Base-by-base conservation (phyloP, 1,140 invertebrate species). In the Pseudachorutes palmiensis region DNA sequence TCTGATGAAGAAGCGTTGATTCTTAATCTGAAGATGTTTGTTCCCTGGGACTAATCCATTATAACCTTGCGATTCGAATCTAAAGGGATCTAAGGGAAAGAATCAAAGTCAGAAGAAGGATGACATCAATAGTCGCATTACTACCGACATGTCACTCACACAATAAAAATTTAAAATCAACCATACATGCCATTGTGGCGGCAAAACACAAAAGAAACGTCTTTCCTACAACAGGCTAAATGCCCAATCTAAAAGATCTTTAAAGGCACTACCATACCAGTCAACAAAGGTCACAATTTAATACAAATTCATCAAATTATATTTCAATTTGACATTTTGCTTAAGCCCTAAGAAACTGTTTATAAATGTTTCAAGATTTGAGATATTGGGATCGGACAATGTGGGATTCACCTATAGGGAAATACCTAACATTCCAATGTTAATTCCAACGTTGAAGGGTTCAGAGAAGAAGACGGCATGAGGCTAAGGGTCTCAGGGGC, bases 111-210 rank as follows among this genome's bases (percentile, higher is more conserved):
- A 30, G 64, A 16, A 32, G 59, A 48, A 70, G 60, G 66, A 67
- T 67, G 58, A 61, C 33, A 67, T 70, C 65, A 70, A 70, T 70
- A 70, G 67, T 67, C 51, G 69, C 65, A 70, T 70, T 70, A 70
- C 69, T 70, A 70, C 69, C 59, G 65, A 64, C 69, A 67, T 70
- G 69, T 70, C 69, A 70, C 33, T 70, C 58, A 28, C 2, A 67
- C 62, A 70, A 70, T 67, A 67, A 67, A 67, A 67, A 67, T 45
- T 45, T 12, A 45, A 19, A 45, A 19, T 45, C 36, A 45, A 45
- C 36, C n/a, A n/a, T n/a, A n/a, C n/a, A n/a, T n/a, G n/a, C n/a
- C n/a, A n/a, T n/a, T 45, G 36, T 45, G 9, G 36, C 36, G 36
- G 36, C 36, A 45, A 45, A 12, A 9, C 36, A 19, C 19, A 45